Conservation (phyloP, 2,888 invertebrate species). For the Netelia virgata region DNA sequence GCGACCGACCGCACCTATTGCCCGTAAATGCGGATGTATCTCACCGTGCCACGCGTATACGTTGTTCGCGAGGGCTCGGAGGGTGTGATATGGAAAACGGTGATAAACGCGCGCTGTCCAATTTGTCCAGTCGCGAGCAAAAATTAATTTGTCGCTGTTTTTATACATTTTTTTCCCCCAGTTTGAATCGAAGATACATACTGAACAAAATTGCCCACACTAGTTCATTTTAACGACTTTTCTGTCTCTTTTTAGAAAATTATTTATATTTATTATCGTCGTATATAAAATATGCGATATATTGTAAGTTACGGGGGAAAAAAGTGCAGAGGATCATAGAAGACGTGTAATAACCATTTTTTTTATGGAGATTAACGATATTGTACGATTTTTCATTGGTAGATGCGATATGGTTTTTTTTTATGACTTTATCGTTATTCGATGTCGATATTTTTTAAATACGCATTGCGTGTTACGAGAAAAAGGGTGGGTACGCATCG, state of each 20-base stretch:
- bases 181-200: background rate
- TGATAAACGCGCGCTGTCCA: conserved; percentile 46
- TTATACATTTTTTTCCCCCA: conserved; percentile 12
- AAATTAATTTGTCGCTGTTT: conserved; percentile 48
- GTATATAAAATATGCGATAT: background rate
- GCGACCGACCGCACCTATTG: conserved; percentile 58
- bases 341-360: no score
- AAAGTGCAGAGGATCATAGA: background rate
- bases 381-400: background rate
- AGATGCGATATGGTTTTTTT: background rate
- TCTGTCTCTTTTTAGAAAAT: no score
- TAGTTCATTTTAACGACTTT: background rate
- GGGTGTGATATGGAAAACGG: conserved; percentile 37
- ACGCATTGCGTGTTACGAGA: background rate
- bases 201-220: background rate
- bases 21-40: conserved; percentile 68
- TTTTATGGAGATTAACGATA: background rate
- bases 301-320: background rate
- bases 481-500: background rate
- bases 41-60: conserved; percentile 52
- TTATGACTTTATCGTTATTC: background rate
- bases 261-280: conserved; percentile 11
- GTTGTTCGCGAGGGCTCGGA: background rate
- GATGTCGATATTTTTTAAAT: background rate
- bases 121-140: conserved; percentile 3